A percentile compares a stretch with the other conserved stretches of the same genome.
Evolutionary conservation across 1,140 invertebrate species (phyloP).

Genomic region (Pseudomyrmex pallidus): DNA sequence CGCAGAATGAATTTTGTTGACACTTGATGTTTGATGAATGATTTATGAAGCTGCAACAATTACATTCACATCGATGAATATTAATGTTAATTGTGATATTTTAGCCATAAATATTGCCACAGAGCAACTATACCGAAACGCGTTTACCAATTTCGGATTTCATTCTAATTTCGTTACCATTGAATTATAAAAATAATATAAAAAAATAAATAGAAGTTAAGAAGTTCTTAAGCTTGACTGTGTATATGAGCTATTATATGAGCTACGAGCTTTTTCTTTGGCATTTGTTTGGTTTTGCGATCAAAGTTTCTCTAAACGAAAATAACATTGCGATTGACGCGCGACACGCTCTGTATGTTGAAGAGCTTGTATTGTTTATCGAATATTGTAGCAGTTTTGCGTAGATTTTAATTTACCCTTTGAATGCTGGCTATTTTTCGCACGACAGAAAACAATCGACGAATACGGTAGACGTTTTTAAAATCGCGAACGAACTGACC

Average conservation of each 20-base stretch:
- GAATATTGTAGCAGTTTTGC: conserved; percentile 8
- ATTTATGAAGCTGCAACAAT: conserved; percentile 48
- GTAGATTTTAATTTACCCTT: conserved; percentile 45
- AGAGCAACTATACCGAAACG: background rate
- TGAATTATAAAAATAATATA: too few relatives aligned
- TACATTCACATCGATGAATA: conserved; percentile 14
- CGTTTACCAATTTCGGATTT: background rate
- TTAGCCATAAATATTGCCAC: conserved; percentile 23
- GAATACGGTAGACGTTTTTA: conserved; percentile 46
- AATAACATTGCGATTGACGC: background rate
- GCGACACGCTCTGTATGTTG: background rate
- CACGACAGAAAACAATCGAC: conserved; percentile 38
- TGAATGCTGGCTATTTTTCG: conserved; percentile 25
- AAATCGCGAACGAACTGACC: conserved; percentile 26
- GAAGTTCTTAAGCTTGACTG: too few relatives aligned
- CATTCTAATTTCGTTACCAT: too few relatives aligned
- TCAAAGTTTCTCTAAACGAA: conserved; percentile 13
- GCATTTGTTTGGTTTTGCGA: background rate
- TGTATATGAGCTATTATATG: too few relatives aligned
- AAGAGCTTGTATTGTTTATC: conserved; percentile 22
- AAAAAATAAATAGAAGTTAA: too few relatives aligned
- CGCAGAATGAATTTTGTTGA: conserved; percentile 27
- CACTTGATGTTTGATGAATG: conserved; percentile 24
- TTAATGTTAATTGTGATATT: conserved; percentile 49
- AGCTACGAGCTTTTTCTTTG: too few relatives aligned